phyloP scores from a whole-genome alignment of 2,113 vertebrate genomes.

The Nicator chloris region DNA sequence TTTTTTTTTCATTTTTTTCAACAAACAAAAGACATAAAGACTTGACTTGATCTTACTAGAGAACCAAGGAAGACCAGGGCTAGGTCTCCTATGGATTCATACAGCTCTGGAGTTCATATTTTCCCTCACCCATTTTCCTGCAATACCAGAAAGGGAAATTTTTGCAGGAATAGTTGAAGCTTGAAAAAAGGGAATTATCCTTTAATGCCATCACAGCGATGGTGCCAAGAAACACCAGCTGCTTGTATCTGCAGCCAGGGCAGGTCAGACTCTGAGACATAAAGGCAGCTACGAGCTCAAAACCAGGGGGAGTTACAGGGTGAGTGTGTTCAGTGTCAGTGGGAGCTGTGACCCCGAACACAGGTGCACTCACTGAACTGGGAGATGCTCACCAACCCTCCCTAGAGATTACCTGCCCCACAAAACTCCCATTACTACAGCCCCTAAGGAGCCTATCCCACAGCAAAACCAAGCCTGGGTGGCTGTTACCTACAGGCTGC shows the following conservation, averaged over 20 bases:
- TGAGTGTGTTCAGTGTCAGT: background rate
- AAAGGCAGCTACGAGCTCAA: background rate
- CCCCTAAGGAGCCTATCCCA: background rate
- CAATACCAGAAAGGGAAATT: background rate
- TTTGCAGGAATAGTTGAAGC: background rate
- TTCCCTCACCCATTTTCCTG: background rate
- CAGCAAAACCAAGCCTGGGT: background rate
- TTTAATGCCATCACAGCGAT: background rate
- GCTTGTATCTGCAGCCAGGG: background rate
- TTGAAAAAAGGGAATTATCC: background rate
- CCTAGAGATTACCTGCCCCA: background rate
- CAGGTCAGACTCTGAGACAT: background rate
- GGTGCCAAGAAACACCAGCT: background rate
- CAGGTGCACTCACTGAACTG: background rate
- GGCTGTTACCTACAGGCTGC: background rate
- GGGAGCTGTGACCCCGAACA: background rate
- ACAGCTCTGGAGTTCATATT: accelerated
- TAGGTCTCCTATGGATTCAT: background rate
- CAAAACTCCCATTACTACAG: background rate
- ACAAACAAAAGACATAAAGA: background rate
- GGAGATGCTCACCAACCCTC: background rate
- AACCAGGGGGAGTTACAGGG: background rate
- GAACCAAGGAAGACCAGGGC: background rate
- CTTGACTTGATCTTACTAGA: background rate
- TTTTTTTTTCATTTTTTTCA: background rate